Percentiles rank a stretch among this genome's conserved stretches.
Evolutionary conservation across 2,113 vertebrate genomes (phyloP).

Genomic region (Cercopithecus mona): DNA sequence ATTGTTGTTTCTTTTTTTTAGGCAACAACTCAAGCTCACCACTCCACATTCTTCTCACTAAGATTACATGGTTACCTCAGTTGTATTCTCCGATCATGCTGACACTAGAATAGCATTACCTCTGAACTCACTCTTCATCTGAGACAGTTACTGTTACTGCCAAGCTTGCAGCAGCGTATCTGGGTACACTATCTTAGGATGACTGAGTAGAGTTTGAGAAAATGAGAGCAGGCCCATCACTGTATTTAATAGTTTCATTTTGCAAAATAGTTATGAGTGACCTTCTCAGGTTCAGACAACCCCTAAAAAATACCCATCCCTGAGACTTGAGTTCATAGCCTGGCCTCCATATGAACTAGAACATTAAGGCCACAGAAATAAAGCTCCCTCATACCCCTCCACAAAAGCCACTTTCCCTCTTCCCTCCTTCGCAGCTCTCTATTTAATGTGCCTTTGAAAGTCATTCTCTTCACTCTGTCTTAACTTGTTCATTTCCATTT

Average conservation of each 20-base stretch:
- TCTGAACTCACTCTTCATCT: not conserved
- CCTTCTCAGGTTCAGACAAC: not conserved
- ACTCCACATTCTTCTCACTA: not conserved
- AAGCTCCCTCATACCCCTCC: not conserved
- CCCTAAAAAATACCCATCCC: not conserved
- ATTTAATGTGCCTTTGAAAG: not conserved
- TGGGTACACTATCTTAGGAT: not conserved
- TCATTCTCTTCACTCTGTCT: not conserved
- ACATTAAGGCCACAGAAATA: not conserved
- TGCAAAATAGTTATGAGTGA: not conserved
- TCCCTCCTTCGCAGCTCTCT: not conserved
- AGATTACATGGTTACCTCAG: not conserved
- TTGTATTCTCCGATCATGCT: not conserved
- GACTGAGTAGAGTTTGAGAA: not conserved
- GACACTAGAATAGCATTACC: not conserved
- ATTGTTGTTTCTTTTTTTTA: slow-evolving; percentile 38
- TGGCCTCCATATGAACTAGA: not conserved
- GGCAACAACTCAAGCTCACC: not conserved
- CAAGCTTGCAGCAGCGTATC: not conserved
- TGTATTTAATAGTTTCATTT: not conserved
- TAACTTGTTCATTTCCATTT: not conserved
- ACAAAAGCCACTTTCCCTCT: not conserved
- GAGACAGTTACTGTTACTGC: not conserved
- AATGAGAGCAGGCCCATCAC: not conserved
- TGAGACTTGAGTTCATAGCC: not conserved